Evolutionary conservation across 2,888 invertebrate genomes (phyloP), one percentile per base, ranked within the genome.

Genomic region (Epirrhoe tristata): DNA sequence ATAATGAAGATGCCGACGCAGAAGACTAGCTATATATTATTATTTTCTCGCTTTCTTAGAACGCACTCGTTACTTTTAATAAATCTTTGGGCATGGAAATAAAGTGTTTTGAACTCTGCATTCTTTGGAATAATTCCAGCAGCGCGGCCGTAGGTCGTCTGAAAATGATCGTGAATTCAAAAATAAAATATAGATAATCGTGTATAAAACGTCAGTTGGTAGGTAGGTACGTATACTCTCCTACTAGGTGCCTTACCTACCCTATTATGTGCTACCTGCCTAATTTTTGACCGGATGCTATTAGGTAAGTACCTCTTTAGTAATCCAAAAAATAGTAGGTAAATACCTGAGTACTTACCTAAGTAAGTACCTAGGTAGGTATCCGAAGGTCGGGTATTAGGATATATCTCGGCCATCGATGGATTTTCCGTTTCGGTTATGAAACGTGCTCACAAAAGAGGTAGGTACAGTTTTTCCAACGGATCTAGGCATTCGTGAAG

Each of bases 101-200:
- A 71, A 53, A 60, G 70, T 69, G 69, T 70, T 80, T 81, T 83
- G 84, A 83, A 82, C 81, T 76, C 78, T 70, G 58, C 78, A 87
- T 86, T 85, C 81, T 86, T 90, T 90, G 90, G 90, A 90, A 86
- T 89, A 74, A 86, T 87, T 90, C 90, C 90, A 90, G 86, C 58
- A 65, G 65, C 69, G 72, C 56, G 70, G 74, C 51, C 8, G 50
- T 46, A 14, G 36, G 43, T 71, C 60, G 73, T 59, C 70, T 72
- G 76, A 75, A 76, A 75, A 80, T 73, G 62, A 77, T 79, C 68
- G 71, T 73, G 58, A 65, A 69, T 73, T 58, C 68, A 53, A 75
- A 79, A 78, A 80, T 80, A 78, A 79, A 76, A 76, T 77, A 60
- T 74, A 77, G 73, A 76, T 76, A 76, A 77, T 78, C 73, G 71